Evolutionary conservation across 2,888 invertebrate genomes (phyloP).

Genomic region (Calameuta filiformis): DNA sequence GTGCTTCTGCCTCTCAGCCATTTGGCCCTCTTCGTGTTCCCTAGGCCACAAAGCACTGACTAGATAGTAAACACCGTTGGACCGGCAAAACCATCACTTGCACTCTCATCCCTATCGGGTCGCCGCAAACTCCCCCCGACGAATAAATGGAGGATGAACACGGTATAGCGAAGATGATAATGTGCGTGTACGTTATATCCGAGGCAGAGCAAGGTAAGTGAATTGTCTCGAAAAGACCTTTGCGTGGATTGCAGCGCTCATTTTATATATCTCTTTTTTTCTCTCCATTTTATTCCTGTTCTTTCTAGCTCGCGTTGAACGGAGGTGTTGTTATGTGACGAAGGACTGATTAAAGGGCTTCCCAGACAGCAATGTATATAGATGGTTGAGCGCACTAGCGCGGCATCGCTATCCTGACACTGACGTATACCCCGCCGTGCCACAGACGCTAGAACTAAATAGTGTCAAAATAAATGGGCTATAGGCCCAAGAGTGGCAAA

Average conservation of each 20-base stretch:
- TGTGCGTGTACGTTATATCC: neutral
- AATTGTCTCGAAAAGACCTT: neutral
- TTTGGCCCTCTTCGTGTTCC: neutral
- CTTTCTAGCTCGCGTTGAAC: neutral
- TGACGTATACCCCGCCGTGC: slow-evolving; percentile 32
- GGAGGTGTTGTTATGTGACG: neutral
- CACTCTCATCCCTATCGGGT: neutral
- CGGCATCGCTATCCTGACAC: slow-evolving; percentile 25
- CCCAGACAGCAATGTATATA: neutral
- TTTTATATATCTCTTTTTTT: neutral
- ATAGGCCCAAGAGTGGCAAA: slow-evolving; percentile 25
- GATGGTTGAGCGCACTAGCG: neutral
- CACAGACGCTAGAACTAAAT: slow-evolving; percentile 29
- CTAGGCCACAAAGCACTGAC: neutral
- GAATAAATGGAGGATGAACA: neutral
- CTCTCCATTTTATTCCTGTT: neutral
- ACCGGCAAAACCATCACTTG: neutral
- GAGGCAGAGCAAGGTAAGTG: neutral
- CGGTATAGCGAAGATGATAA: neutral
- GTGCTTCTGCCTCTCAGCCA: neutral
- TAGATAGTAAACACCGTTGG: neutral
- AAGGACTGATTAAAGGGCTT: neutral
- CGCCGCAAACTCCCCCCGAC: neutral
- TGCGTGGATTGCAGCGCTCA: neutral
- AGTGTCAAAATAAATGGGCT: slow-evolving; percentile 39